phyloP scores from a whole-genome alignment of 35 echinoderm and acorn worm genomes.

The Stichopus chloronotus region DNA sequence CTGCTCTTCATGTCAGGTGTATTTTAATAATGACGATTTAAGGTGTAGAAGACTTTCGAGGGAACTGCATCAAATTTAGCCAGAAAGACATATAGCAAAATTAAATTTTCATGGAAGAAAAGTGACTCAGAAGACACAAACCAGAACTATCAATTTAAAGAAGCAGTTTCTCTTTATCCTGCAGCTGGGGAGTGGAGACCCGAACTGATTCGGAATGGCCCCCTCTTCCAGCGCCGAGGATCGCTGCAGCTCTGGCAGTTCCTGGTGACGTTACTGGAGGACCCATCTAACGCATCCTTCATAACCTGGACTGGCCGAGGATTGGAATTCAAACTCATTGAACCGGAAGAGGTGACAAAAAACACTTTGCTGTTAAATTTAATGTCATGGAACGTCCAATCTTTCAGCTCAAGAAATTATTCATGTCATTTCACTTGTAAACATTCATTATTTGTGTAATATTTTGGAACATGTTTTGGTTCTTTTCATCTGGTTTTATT shows the following conservation, averaged over 20 bases:
- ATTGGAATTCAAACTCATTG: conserved; percentile 97
- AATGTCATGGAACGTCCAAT: background rate
- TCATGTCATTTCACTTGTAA: background rate
- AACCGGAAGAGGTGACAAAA: conserved; percentile 94
- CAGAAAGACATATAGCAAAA: too few relatives aligned
- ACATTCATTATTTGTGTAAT: background rate
- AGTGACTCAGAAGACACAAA: too few relatives aligned
- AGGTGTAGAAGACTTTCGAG: too few relatives aligned
- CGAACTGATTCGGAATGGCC: conserved; percentile 92
- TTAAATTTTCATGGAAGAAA: too few relatives aligned
- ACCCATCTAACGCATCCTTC: conserved; percentile 81
- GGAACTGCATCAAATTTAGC: too few relatives aligned
- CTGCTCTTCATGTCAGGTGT: too few relatives aligned
- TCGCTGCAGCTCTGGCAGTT: conserved; percentile 99
- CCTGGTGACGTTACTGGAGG: conserved; percentile 90
- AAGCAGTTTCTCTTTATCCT: background rate
- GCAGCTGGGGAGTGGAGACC: conserved; percentile 70
- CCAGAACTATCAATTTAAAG: too few relatives aligned
- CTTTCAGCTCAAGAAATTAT: background rate
- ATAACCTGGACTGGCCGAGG: conserved; percentile 97
- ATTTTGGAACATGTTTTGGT: background rate
- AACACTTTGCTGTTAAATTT: background rate
- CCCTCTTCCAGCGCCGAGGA: conserved; percentile 91
- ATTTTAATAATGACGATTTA: too few relatives aligned
- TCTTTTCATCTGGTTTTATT: too few relatives aligned